Evolutionary conservation across 2,113 vertebrate species (phyloP), one percentile per base, ranked within the genome.

Genomic region (Loxodonta africana): DNA sequence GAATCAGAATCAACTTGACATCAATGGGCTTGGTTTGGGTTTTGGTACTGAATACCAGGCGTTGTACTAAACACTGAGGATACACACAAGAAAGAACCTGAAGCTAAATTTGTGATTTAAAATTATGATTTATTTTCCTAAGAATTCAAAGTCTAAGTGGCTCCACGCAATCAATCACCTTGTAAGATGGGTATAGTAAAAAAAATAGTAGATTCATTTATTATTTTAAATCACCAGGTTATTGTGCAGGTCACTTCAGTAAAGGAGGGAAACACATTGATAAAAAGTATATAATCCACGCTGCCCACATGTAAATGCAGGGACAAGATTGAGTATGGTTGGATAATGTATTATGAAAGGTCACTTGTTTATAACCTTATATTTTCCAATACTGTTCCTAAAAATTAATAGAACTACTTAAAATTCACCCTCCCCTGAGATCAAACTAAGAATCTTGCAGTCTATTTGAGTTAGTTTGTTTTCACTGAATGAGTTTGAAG

Each of bases 401-500:
- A 97, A 87, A 81, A 21, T 48, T 8, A 60, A 28, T 33, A 3
- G 33, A 93, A 69, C 8, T 48, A 80, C 28, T 92, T 89, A 81
- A 83, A 85, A 85, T 74, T 91, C 14, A 77, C 33, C 37, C 46
- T 69, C 76, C 82, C 8, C 60, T 37, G 28, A 4, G 74, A 94
- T 62, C 53, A 63, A 97, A 98, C 98, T 99, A 99, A 98, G 98
- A 97, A 98, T 98, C 98, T 98, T 99, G 85, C 94, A 97, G 97
- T 96, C 98, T 97, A 88, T 96, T 98, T 98, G 97, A 98, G 98
- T 98, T 95, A 97, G 98, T 98, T 98, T 98, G 97, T 98, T 98
- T 99, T 99, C 98, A 99, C 98, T 98, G 98, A 99, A 99, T 99
- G 98, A 99, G 98, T 84, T 98, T 98, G 98, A 98, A 99, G 99